Conservation (phyloP, 2,113 vertebrate species). For the Neolamprologus hecqui region DNA sequence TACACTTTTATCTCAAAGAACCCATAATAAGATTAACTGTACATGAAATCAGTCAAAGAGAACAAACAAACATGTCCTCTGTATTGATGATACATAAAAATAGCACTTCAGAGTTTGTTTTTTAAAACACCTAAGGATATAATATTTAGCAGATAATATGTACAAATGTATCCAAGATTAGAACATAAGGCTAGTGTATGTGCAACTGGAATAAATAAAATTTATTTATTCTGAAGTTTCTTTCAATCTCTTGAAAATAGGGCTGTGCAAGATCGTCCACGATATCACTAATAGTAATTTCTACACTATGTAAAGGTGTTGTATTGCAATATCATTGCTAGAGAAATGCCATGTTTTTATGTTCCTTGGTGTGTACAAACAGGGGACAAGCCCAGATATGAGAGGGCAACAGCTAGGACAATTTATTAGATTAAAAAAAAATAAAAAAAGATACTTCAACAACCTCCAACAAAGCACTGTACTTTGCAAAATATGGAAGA, state of each 20-base stretch:
- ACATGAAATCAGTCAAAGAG: background rate
- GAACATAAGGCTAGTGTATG: background rate
- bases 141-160: background rate
- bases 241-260: background rate
- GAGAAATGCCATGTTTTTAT: background rate
- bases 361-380: background rate
- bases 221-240: background rate
- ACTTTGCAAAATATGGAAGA: background rate
- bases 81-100: background rate
- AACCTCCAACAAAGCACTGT: background rate
- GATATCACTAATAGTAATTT: background rate
- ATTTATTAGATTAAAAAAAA: background rate
- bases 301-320: background rate
- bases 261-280: background rate
- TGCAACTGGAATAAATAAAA: background rate
- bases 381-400: background rate
- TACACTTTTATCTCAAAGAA: background rate
- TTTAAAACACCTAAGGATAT: background rate
- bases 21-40: background rate
- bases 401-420: rapidly evolving
- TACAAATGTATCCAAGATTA: background rate
- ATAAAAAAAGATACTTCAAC: background rate
- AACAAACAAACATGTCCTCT: background rate
- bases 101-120: background rate
- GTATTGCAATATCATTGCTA: background rate